Base-by-base conservation (phyloP, 2,113 vertebrate species). In the Puma concolor region DNA sequence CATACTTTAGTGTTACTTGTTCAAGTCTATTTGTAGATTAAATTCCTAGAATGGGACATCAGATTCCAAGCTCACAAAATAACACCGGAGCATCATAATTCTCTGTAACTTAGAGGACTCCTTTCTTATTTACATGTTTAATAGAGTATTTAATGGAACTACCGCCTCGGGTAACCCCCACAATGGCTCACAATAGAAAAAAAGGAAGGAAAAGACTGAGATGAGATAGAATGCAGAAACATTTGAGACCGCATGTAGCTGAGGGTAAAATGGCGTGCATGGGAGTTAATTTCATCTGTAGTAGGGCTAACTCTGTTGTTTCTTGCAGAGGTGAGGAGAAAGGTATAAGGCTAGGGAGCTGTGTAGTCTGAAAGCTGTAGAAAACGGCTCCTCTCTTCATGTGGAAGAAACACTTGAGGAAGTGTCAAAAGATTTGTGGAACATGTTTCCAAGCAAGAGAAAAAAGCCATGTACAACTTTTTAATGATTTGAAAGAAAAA, bases 81-180 rank as follows among this genome's bases (percentile, higher is more conserved):
- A 16, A 71, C 36, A 64, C 0, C 0, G 10, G 50, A 33, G 8
- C 2, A 19, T 0, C 27, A 0, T 2, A 83, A n/a, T 81, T 64
- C 64, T 96, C 91, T 88, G 54, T 44, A 67, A 88, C 7, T 67
- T 21, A 63, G 52, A n/a, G 48, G 87, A 72, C 9, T 64, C 52
- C 38, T 27, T 82, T 60, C 48, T 74, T 27, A 74, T 52, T 27
- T 67, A 27, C 2, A 4, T 41, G 60, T 80, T 91, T 29, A 93
- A n/a, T 25, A 64, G 72, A 82, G 15, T 67, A 48, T 33, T 91
- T n/a, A 36, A 52, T 17, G 2, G 31, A 67, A 60, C 41, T n/a
- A 64, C 50, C 52, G 13, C 16, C 69, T 91, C 8, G 14, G 17
- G 17, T 74, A 67, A 88, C 48, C 13, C 38, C 19, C 15, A 38